phyloP scores from a whole-genome alignment of 1,140 invertebrate genomes.

The Meloidogyne hapla region DNA sequence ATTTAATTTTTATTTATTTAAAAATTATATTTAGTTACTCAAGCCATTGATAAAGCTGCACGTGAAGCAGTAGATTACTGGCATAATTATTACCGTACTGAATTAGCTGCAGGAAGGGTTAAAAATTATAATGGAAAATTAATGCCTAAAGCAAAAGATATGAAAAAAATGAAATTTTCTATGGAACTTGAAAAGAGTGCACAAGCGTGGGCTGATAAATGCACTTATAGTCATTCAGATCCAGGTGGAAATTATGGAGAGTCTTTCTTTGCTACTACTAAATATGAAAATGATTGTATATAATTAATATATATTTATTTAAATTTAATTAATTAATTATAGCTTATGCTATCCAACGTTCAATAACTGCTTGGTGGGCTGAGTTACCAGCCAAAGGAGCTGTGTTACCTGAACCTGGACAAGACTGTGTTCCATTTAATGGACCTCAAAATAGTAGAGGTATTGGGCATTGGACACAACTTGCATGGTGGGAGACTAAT shows the following conservation, averaged over 20 bases:
- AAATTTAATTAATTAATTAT: neutral
- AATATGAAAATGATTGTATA: neutral
- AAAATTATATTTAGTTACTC: neutral
- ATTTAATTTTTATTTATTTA: neutral
- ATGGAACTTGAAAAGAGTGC: neutral
- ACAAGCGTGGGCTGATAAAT: conserved; percentile 7
- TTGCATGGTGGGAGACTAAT: conserved; percentile 11
- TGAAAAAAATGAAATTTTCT: neutral
- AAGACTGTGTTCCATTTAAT: neutral
- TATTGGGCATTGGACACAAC: conserved; percentile 24
- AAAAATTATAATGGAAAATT: neutral
- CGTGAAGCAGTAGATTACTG: neutral
- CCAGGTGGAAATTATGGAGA: neutral
- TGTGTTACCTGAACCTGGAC: conserved; percentile 10
- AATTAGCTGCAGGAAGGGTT: neutral
- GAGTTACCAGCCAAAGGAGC: neutral
- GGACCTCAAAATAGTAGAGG: neutral
- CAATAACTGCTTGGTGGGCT: conserved; percentile 9
- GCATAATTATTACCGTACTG: neutral
- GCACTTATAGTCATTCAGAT: neutral
- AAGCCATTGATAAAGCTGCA: neutral
- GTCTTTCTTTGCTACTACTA: neutral
- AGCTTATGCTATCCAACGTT: conserved; percentile 1
- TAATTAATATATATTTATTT: neutral
- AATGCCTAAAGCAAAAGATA: neutral